These are phyloP conservation scores for Dermatemys mawii DNA, from an alignment of 2,113 vertebrate species.

Conservation along the genomic window DNA sequence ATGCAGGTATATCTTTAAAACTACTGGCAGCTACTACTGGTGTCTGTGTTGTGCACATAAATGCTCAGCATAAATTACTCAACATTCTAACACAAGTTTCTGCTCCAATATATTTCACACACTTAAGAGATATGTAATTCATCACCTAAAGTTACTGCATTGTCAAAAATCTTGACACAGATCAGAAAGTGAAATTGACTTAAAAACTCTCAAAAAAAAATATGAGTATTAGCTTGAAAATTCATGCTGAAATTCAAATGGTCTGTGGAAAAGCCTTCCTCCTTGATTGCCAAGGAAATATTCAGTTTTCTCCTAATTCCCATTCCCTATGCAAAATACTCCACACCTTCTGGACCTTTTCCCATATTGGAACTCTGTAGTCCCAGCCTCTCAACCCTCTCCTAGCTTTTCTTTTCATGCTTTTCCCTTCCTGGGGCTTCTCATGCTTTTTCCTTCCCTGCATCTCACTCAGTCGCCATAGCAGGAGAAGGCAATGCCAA, in stretches of 20 bases:
- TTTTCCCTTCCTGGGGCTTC: neutral
- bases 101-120: neutral
- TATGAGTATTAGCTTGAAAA: neutral
- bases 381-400: neutral
- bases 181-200: neutral
- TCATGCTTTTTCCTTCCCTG: neutral
- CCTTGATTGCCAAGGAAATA: neutral
- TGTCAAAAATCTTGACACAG: neutral
- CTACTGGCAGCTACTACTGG: neutral
- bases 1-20: neutral
- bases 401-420: neutral
- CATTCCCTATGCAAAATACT: neutral
- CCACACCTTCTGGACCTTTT: neutral
- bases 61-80: neutral
- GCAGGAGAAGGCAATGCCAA: neutral
- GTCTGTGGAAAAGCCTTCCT: neutral
- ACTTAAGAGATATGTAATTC: neutral
- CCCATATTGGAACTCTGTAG: neutral
- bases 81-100: neutral
- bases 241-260: neutral
- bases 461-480: neutral
- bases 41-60: neutral
- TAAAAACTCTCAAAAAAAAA: neutral
- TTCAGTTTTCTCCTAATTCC: neutral
- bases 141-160: neutral